Evolutionary conservation across 2,888 invertebrate species (phyloP).

Genomic region (Phlogophora meticulosa): DNA sequence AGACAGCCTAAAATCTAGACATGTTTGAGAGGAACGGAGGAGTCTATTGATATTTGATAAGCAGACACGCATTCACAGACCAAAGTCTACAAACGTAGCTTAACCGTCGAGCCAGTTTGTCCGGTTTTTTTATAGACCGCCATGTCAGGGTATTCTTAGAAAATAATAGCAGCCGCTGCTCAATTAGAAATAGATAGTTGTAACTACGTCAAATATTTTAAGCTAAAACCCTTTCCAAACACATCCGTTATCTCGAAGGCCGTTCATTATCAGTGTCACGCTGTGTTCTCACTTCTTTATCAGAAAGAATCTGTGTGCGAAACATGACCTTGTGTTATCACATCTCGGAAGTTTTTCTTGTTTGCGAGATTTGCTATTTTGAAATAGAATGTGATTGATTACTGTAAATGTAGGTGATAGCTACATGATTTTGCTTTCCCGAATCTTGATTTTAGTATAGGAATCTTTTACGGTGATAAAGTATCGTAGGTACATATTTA

Average conservation of each 20-base stretch:
- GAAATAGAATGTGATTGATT: conserved; percentile 61
- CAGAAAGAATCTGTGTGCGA: conserved; percentile 66
- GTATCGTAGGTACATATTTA: not conserved
- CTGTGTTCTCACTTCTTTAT: conserved; percentile 73
- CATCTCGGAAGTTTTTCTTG: conserved; percentile 59
- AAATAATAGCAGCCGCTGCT: not conserved
- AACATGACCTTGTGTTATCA: conserved; percentile 66
- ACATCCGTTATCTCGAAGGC: conserved; percentile 72
- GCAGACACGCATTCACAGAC: no score
- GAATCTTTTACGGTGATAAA: not conserved
- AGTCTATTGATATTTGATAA: no score
- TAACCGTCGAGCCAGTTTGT: no score
- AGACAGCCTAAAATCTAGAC: no score
- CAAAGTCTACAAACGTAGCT: no score
- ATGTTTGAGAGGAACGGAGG: no score
- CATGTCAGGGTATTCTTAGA: not conserved
- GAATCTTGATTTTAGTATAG: not conserved
- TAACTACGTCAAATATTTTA: conserved; percentile 14
- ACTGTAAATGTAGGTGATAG: conserved; percentile 10
- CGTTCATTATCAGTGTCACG: conserved; percentile 76
- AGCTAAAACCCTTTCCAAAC: conserved; percentile 47
- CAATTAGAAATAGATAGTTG: conserved; percentile 12
- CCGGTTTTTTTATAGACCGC: not conserved
- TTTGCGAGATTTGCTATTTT: conserved; percentile 48
- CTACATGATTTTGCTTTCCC: conserved; percentile 2